phyloP scores from a whole-genome alignment of 2,888 invertebrate genomes.

The Pristionchus mayeri region DNA sequence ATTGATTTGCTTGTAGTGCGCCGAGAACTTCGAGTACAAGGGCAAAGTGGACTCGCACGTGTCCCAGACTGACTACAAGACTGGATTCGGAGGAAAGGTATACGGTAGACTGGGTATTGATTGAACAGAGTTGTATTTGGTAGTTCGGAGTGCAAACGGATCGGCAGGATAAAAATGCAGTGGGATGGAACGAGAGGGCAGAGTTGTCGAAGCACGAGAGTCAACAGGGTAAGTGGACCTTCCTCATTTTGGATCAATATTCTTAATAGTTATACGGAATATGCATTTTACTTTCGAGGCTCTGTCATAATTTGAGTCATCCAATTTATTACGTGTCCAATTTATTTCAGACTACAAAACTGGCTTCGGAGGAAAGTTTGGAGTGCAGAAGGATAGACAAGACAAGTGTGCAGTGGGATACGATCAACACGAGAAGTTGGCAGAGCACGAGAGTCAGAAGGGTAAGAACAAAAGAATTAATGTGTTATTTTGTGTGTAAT shows the following conservation, averaged over 20 bases:
- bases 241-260: too few relatives aligned
- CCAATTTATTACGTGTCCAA: too few relatives aligned
- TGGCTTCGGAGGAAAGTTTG: slow-evolving; percentile 71
- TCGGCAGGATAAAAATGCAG: slow-evolving; percentile 47
- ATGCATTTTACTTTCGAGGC: too few relatives aligned
- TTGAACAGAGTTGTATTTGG: slow-evolving; percentile 52
- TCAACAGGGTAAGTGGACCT: slow-evolving; percentile 27
- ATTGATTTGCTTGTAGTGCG: slow-evolving; percentile 47
- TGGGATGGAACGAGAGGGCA: slow-evolving; percentile 45
- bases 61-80: slow-evolving; percentile 81
- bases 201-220: slow-evolving; percentile 48
- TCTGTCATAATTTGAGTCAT: too few relatives aligned
- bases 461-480: too few relatives aligned
- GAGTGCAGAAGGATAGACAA: slow-evolving; percentile 47
- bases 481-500: too few relatives aligned
- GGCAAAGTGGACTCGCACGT: slow-evolving; percentile 88
- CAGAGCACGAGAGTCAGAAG: slow-evolving; percentile 50
- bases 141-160: slow-evolving; percentile 58
- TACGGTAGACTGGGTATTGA: slow-evolving; percentile 69
- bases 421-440: slow-evolving; percentile 40
- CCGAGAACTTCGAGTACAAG: slow-evolving; percentile 76
- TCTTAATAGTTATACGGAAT: too few relatives aligned
- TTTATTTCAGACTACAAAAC: slow-evolving; percentile 77
- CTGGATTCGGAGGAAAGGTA: slow-evolving; percentile 69
- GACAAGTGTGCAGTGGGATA: slow-evolving; percentile 50